phyloP scores from a whole-genome alignment of 2,888 invertebrate species.

The Pheosia gnoma region DNA sequence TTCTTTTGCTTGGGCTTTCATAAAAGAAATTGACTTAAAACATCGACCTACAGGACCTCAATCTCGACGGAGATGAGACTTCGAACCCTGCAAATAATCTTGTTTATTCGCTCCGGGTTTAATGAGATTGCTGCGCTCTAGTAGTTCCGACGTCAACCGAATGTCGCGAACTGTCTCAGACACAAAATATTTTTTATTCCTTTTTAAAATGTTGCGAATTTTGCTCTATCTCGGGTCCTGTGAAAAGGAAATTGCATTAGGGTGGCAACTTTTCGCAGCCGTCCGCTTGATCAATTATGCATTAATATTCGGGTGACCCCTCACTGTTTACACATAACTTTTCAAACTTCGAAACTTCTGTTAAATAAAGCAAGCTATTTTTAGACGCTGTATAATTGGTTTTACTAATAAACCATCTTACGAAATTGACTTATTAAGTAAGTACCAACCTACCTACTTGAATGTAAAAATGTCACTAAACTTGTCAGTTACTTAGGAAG shows the following conservation, averaged over 20 bases:
- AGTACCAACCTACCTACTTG: no score
- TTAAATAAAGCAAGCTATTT: no score
- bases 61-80: slow-evolving; percentile 40
- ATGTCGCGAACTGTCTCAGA: slow-evolving; percentile 18
- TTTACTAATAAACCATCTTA: no score
- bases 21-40: slow-evolving; percentile 52
- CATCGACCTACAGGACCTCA: slow-evolving; percentile 42
- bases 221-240: slow-evolving; percentile 15
- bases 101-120: slow-evolving; percentile 53
- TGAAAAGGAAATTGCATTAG: slow-evolving; percentile 19
- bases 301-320: background rate
- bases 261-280: slow-evolving; percentile 1
- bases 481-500: no score
- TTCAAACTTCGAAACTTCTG: background rate
- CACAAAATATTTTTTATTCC: slow-evolving; percentile 27
- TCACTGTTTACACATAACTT: background rate
- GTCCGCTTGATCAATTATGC: slow-evolving; percentile 7
- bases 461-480: no score
- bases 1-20: slow-evolving; percentile 29
- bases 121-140: slow-evolving; percentile 51
- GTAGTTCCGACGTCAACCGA: slow-evolving; percentile 28
- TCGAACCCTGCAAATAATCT: slow-evolving; percentile 47
- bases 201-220: slow-evolving; percentile 24
- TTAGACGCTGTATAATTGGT: no score
- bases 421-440: no score